Conservation (phyloP, 2,888 invertebrate species). For the Lepetodrilus schrolli region DNA sequence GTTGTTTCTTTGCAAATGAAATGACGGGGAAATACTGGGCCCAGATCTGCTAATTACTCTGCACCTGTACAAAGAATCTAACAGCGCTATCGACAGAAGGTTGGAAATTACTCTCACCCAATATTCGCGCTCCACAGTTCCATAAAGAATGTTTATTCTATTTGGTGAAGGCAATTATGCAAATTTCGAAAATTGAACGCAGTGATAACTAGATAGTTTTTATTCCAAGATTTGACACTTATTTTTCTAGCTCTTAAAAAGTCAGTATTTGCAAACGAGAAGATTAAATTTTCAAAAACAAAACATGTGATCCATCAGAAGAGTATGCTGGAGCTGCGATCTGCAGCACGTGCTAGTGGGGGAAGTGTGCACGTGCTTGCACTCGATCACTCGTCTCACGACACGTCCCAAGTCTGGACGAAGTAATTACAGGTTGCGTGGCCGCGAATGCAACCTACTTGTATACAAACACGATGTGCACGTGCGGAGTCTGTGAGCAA, state of each 20-base stretch:
- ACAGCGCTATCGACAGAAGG: constrained; percentile 21
- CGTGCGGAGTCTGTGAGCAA: background rate
- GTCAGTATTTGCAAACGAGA: constrained; percentile 24
- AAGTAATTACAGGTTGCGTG: constrained; percentile 7
- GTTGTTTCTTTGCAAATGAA: constrained; percentile 17
- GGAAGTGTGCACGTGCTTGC: constrained; percentile 15
- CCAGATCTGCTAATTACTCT: background rate
- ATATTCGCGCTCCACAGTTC: background rate
- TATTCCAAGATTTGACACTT: constrained; percentile 24
- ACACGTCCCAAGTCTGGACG: background rate
- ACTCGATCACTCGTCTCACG: constrained; percentile 4
- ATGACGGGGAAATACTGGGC: background rate
- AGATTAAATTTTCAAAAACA: constrained; percentile 27
- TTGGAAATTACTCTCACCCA: constrained; percentile 17
- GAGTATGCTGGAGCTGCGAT: constrained; percentile 3
- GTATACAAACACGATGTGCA: constrained; percentile 7
- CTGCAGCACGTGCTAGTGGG: constrained; percentile 4
- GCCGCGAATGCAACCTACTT: background rate
- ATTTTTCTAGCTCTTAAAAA: constrained; percentile 17
- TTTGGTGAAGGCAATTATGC: constrained; percentile 19
- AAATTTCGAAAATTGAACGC: background rate
- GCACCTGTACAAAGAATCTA: constrained; percentile 23
- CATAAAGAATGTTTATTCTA: constrained; percentile 26
- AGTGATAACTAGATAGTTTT: constrained; percentile 11
- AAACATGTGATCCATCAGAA: constrained; percentile 26